Evolutionary conservation across 2,888 invertebrate species (phyloP), one percentile per base, ranked within the genome.

Genomic region (Pterobdella sp.): DNA sequence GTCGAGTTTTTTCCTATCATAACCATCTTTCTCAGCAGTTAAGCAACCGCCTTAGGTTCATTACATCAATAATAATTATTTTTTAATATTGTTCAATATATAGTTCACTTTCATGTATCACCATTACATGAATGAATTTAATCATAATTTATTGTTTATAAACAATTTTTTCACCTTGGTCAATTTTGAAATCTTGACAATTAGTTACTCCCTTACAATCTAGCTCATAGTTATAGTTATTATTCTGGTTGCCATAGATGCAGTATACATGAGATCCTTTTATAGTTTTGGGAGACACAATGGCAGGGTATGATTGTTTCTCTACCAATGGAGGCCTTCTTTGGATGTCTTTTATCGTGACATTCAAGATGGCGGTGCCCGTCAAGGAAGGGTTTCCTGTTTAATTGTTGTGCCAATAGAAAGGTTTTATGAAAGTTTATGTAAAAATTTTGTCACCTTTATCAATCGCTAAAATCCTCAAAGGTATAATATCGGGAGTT

Each of bases 301-400:
- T 29, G 35, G 56, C 35, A 34, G 69, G 42, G 42, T 49, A 35
- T 29, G 4, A 18, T 0, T 52, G 29, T 18, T 68, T 34, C 1
- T 22, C 37, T 84, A 96, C 94, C 3, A 26, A 3, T 81, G 91
- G 91, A 3, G 96, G 96, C 83, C 93, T 92, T 87, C 96, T 96
- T 87, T 97, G 96, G 86, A 97, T 92, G 84, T 97, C 97, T 75
- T 92, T 88, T 75, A 98, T 87, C 81, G 91, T 87, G 86, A 96
- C 94, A 63, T 92, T 92, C 66, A 95, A 92, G 76, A 94, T 94
- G 72, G 94, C 95, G 74, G 94, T 94, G 10, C 95, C 88, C 84
- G 79, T 80, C 74, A 78, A 76, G 29, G 79, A 77, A 0, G 81
- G 81, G 64, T 77, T 78, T 72, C 82, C 83, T 78, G 71, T 36